Percentiles rank a stretch among this genome's conserved stretches.
phyloP scores from a whole-genome alignment of 2,797 vertebrate genomes.

The Scolopax rusticola region DNA sequence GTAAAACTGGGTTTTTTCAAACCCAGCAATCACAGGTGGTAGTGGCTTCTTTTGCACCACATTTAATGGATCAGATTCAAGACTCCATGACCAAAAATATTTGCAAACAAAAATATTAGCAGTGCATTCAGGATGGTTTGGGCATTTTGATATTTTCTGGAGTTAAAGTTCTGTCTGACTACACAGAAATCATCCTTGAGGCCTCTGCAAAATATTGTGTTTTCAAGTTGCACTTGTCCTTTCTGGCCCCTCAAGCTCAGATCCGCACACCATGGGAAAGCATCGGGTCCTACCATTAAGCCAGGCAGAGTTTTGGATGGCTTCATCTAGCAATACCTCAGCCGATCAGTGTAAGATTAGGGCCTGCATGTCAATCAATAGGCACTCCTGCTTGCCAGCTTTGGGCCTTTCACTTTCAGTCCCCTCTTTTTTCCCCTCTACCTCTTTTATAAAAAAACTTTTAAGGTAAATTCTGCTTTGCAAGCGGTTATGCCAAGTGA shows the following conservation, averaged over 20 bases:
- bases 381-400: background rate
- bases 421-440: background rate
- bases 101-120: background rate
- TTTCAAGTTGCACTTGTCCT: background rate
- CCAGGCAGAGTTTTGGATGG: too few relatives aligned
- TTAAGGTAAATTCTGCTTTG: background rate
- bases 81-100: background rate
- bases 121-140: background rate
- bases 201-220: background rate
- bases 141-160: background rate
- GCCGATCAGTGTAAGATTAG: background rate
- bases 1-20: background rate
- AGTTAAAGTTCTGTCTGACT: rapidly evolving
- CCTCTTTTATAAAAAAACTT: background rate
- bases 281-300: too few relatives aligned
- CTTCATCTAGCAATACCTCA: background rate
- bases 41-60: background rate
- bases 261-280: background rate
- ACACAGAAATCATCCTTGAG: background rate
- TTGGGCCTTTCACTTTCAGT: background rate
- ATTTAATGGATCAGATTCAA: background rate
- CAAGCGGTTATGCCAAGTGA: slow-evolving; percentile 23
- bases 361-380: background rate
- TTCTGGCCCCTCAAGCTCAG: background rate
- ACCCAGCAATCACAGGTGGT: background rate